Evolutionary conservation across 1,140 invertebrate genomes (phyloP).

Genomic region (Phthorimaea operculella): DNA sequence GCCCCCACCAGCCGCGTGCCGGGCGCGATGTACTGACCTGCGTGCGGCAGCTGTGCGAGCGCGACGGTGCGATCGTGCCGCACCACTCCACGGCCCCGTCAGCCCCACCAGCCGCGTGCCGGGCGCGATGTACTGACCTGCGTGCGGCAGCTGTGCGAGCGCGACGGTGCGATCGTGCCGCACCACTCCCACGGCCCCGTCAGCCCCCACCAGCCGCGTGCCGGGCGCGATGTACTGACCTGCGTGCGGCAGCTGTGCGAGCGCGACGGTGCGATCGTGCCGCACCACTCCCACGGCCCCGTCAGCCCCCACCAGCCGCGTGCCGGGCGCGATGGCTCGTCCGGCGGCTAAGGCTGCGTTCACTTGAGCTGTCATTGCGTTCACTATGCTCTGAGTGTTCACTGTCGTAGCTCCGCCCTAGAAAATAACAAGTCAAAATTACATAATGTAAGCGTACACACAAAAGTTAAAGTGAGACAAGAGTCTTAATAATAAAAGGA

Average conservation of each 20-base stretch:
- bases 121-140: constrained; percentile 70
- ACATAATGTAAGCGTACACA: no score
- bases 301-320: constrained; percentile 70
- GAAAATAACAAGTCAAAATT: neutral
- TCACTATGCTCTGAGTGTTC: constrained; percentile 40
- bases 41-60: constrained; percentile 69
- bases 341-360: constrained; percentile 72
- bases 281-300: constrained; percentile 75
- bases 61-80: constrained; percentile 73
- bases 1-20: constrained; percentile 71
- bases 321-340: constrained; percentile 71
- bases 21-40: constrained; percentile 70
- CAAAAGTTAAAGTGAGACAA: no score
- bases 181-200: constrained; percentile 73
- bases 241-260: constrained; percentile 68
- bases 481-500: no score
- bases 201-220: constrained; percentile 71
- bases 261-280: constrained; percentile 72
- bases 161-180: constrained; percentile 73
- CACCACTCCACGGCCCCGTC: constrained; percentile 73
- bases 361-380: constrained; percentile 70
- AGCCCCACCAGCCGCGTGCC: constrained; percentile 70
- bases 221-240: constrained; percentile 71
- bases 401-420: constrained; percentile 14
- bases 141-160: constrained; percentile 69